Conservation (phyloP, 2,888 invertebrate species). For the Seira ritae region DNA sequence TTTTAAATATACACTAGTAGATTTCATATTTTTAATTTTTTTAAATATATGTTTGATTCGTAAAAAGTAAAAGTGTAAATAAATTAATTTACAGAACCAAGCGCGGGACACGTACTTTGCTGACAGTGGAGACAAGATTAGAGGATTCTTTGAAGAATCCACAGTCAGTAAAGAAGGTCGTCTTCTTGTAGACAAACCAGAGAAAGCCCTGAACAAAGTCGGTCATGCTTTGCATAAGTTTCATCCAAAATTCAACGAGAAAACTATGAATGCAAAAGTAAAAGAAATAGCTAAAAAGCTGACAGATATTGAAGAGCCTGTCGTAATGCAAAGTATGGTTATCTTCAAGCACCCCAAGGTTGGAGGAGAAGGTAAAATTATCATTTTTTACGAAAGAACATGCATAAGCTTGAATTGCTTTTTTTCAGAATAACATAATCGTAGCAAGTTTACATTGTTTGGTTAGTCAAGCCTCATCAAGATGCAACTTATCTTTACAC, state of each 20-base stretch:
- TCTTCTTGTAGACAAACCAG: conserved; percentile 81
- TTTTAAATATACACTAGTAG: too few relatives aligned
- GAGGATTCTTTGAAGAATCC: conserved; percentile 92
- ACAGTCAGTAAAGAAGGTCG: conserved; percentile 87
- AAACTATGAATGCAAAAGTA: conserved; percentile 90
- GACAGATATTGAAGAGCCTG: conserved; percentile 84
- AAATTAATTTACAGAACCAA: conserved; percentile 77
- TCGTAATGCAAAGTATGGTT: conserved; percentile 96
- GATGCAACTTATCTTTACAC: conserved; percentile 93
- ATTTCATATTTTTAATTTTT: too few relatives aligned
- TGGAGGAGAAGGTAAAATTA: conserved; percentile 88
- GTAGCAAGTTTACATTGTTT: too few relatives aligned
- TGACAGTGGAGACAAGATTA: conserved; percentile 93
- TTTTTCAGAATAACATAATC: too few relatives aligned
- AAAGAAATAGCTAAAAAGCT: conserved; percentile 85
- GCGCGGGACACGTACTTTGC: conserved; percentile 87
- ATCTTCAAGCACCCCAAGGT: conserved; percentile 96
- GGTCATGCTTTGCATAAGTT: conserved; percentile 92
- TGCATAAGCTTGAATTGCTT: too few relatives aligned
- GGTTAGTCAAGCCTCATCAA: conserved; percentile 85
- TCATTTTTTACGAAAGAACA: not conserved
- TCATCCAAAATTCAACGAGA: conserved; percentile 86
- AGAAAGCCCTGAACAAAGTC: conserved; percentile 85
- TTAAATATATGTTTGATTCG: too few relatives aligned
- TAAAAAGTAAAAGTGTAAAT: too few relatives aligned